These are phyloP conservation scores for Microchrysa polita DNA, from an alignment of 2,888 invertebrate species.

Conservation along the genomic window DNA sequence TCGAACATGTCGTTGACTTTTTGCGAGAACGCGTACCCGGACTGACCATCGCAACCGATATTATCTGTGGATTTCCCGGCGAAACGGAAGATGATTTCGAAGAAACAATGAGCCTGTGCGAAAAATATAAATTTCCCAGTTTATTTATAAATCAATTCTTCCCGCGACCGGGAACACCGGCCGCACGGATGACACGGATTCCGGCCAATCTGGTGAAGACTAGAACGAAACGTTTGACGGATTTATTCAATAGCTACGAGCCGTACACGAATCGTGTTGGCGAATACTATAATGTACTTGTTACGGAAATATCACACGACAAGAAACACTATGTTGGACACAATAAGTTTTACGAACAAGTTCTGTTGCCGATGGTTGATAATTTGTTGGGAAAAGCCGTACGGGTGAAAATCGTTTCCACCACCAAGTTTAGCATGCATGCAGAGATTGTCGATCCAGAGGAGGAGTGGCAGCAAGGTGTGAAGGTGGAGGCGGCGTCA, in stretches of 20 bases:
- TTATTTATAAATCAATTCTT: conserved; percentile 99
- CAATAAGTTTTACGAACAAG: conserved; percentile 95
- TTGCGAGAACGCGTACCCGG: conserved; percentile 84
- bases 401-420: conserved; percentile 75
- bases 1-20: conserved; percentile 87
- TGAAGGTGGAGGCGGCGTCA: conserved; percentile 56
- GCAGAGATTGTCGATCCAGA: conserved; percentile 73
- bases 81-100: conserved; percentile 92
- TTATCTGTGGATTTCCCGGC: conserved; percentile 98
- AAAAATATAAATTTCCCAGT: conserved; percentile 88
- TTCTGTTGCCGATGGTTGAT: conserved; percentile 81
- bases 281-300: conserved; percentile 75
- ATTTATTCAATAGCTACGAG: conserved; percentile 88
- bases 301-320: conserved; percentile 94
- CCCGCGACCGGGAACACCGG: conserved; percentile 95
- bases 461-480: conserved; percentile 66
- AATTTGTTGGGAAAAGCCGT: conserved; percentile 85
- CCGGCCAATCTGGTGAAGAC: conserved; percentile 88
- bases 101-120: conserved; percentile 84
- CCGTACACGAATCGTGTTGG: conserved; percentile 78
- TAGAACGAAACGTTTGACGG: conserved; percentile 87
- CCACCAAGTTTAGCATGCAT: conserved; percentile 82
- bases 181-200: conserved; percentile 86
- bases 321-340: conserved; percentile 91
- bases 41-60: conserved; percentile 95